Base-by-base conservation (phyloP, 1,140 invertebrate species). In the Panulirus ornatus region DNA sequence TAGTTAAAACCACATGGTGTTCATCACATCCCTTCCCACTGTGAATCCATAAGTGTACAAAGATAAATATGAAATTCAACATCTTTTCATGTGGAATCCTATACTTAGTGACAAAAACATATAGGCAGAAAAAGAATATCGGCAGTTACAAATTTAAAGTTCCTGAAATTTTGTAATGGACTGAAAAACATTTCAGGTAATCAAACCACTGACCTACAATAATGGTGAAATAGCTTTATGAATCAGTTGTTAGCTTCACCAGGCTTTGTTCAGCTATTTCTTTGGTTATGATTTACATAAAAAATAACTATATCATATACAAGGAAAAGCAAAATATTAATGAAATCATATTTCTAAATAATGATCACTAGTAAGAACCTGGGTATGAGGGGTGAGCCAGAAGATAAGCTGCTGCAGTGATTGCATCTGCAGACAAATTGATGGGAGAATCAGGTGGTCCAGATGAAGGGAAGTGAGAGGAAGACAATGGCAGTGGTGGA, bases 351-450 rank as follows among this genome's bases (percentile, higher is more conserved):
- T 44, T 76, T n/a, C n/a, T 44, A 16, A 40, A 38, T 40, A 36
- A 19, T 22, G 8, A 38, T 38, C 16, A 75, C 71, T 75, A 81
- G 38, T 88, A 88, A 27, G 85, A 75, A 58, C 85, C 85, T 42
- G 81, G 81, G 34, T 90, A 90, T 8, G 88, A 79, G 27, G 83
- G 88, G 58, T 90, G 85, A 34, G 88, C 88, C 71, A 90, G 36
- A 51, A 90, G 88, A 47, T 90, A 90, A 16, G 88, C 88, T 51
- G 88, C 88, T 44, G 81, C 82, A 5, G 88, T 85, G 73, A 90
- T 90, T 40, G 81, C 83, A 30, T 90, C 88, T 5, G 88, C 85
- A 36, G 88, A 84, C 38, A 90, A 38, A 54, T 90, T 90, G 19
- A 90, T 90, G 0, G 88, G 88, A 44, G 88, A 90, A n/a, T 90